Base-by-base conservation (phyloP, 1,140 invertebrate species). In the Calephelis virginiensis region DNA sequence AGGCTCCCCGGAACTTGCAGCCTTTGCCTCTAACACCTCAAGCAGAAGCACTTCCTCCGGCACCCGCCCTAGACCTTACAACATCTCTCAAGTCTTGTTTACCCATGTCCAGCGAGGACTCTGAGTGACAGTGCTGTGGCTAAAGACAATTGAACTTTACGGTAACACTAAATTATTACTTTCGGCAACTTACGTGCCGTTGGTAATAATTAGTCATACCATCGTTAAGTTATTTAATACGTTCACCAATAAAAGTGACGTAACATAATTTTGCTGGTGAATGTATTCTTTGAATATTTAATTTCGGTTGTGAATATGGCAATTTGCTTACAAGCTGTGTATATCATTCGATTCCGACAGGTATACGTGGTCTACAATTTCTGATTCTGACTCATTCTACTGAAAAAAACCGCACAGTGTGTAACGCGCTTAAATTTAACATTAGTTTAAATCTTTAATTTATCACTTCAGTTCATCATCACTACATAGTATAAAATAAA, bases 261-360 rank as follows among this genome's bases (percentile, higher is more conserved):
- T 40, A n/a, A n/a, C 0, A 9, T 5, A 13, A 8, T 14, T 68
- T 62, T 69, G 66, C 48, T 73, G 77, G 73, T 74, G 77, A 70
- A 80, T 84, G 84, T 84, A 84, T 76, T 76, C 80, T 80, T 73
- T 82, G 83, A 82, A 88, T 89, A 89, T 89, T 91, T 91, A 89
- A 91, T 91, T 91, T 91, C 83, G 88, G 88, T 90, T 90, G 88
- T 90, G 88, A 90, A 89, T 86, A 89, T 90, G 77, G 88, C 88
- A 90, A 89, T 88, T 90, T 88, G 83, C 88, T 79, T 89, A 88
- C 86, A 81, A 81, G 67, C 84, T 81, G 83, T 86, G 48, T 50
- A 50, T 79, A 77, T 77, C 77, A 83, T 82, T 81, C 76, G 78
- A 75, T 81, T 80, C 78, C 85, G 82, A 74, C 37, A 17, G 50